Base-by-base conservation (phyloP, 2,113 vertebrate genomes). In the Alectura lathami region DNA sequence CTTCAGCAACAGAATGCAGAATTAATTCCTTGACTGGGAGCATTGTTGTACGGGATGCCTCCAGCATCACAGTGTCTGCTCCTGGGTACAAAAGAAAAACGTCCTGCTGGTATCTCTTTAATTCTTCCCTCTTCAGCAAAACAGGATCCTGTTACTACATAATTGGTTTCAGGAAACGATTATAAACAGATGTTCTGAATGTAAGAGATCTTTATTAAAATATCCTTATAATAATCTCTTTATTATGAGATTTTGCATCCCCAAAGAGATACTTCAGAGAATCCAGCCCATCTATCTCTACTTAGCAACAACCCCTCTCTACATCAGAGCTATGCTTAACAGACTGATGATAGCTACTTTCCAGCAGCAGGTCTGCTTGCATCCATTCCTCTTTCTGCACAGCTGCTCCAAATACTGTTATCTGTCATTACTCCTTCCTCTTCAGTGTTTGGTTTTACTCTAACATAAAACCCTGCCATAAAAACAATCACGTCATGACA, bases 161-260 rank as follows among this genome's bases (percentile, higher is more conserved):
- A 76, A 50, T 69, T 29, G 62, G 38, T 54, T 89, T 67, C 78
- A 79, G 74, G 42, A 4, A 24, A 69, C 80, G 63, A 95, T 74
- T 87, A n/a, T 45, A 82, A 96, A 79, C 91, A 95, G 74, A 94
- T 91, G 93, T 70, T 87, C 84, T 91, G 40, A 86, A 79, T 50
- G 36, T 30, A 89, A 42, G 62, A 79, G 36, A 76, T 40, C 29
- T 66, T 89, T 50, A 89, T 30, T 95, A 89, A 43, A 94, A 92
- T 76, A 89, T 13, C 57, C 81, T 57, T 62, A 4, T 57, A 87
- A 79, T 69, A 54, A 89, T 15, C 57, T 69, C 79, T 72, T 72
- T 43, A 74, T 88, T 77, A 56, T 38, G 72, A 74, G 57, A 62
- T 43, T 88, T 80, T 83, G 29, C 79, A 20, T 30, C 79, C 67